Conservation (phyloP, 2,797 vertebrate genomes). For the Malacoraja senta region DNA sequence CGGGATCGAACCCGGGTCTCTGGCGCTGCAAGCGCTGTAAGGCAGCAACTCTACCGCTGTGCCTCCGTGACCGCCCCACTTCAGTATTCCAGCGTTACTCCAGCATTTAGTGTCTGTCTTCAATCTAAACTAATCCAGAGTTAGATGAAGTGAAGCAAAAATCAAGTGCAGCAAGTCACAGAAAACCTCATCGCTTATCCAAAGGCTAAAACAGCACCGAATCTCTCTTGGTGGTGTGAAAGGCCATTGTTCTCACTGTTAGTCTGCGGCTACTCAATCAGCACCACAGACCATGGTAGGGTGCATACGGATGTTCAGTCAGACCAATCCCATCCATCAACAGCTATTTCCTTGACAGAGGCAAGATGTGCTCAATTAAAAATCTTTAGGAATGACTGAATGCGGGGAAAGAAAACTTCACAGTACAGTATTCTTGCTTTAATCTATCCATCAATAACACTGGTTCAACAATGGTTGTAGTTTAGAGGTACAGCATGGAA, state of each 20-base stretch:
- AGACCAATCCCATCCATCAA: neutral
- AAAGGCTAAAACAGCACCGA: neutral
- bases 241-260: conserved; percentile 9
- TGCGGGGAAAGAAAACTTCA: neutral
- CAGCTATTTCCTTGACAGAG: neutral
- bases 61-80: no score
- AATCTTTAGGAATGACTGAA: neutral
- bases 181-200: neutral
- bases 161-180: no score
- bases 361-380: neutral
- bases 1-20: no score
- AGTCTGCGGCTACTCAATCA: conserved; percentile 27
- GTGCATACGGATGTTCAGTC: neutral
- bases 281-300: neutral
- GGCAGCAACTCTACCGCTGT: no score
- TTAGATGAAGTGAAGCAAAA: neutral
- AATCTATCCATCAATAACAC: neutral
- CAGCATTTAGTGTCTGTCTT: no score
- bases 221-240: neutral
- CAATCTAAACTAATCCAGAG: no score
- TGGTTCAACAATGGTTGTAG: neutral
- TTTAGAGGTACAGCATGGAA: no score
- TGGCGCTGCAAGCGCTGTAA: no score
- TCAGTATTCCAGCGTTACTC: no score
- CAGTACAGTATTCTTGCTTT: neutral